Evolutionary conservation across 37 sponge, comb jelly and placozoan genomes (phyloP).

Genomic region (Halichondria panicea): DNA sequence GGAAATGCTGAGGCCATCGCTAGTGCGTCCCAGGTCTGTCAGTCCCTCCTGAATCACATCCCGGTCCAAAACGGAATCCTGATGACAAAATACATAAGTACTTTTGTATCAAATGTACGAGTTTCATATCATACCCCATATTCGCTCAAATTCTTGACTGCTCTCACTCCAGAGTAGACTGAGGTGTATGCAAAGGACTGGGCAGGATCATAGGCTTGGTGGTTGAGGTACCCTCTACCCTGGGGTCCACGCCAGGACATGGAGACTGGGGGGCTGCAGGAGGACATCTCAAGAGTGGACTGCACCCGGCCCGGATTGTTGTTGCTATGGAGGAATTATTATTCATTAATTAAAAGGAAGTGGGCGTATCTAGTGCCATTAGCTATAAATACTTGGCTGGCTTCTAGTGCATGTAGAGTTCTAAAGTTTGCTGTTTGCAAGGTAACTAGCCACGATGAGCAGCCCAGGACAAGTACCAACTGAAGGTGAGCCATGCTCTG

Average conservation of each 20-base stretch:
- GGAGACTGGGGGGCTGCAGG: too few relatives aligned
- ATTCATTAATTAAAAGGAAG: too few relatives aligned
- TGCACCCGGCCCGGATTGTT: too few relatives aligned
- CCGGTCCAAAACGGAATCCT: constrained; percentile 19
- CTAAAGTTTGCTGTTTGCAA: too few relatives aligned
- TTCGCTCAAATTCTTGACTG: not conserved
- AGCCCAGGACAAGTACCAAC: too few relatives aligned
- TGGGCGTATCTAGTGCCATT: too few relatives aligned
- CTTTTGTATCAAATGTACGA: not conserved
- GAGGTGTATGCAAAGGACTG: constrained; percentile 43
- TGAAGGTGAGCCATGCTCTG: too few relatives aligned
- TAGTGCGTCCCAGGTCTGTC: constrained; percentile 37
- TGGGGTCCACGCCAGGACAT: constrained; percentile 4
- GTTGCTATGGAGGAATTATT: too few relatives aligned
- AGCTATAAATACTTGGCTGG: too few relatives aligned
- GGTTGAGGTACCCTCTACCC: not conserved
- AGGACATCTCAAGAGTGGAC: too few relatives aligned
- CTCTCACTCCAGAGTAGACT: constrained; percentile 20
- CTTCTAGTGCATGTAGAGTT: too few relatives aligned
- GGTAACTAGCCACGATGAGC: too few relatives aligned
- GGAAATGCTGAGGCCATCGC: constrained; percentile 30
- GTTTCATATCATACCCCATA: not conserved
- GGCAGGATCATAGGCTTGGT: constrained; percentile 33
- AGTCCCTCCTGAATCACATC: constrained; percentile 38
- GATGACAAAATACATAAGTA: not conserved